Conservation (phyloP, 1,140 invertebrate species). For the Eupeodes corollae region DNA sequence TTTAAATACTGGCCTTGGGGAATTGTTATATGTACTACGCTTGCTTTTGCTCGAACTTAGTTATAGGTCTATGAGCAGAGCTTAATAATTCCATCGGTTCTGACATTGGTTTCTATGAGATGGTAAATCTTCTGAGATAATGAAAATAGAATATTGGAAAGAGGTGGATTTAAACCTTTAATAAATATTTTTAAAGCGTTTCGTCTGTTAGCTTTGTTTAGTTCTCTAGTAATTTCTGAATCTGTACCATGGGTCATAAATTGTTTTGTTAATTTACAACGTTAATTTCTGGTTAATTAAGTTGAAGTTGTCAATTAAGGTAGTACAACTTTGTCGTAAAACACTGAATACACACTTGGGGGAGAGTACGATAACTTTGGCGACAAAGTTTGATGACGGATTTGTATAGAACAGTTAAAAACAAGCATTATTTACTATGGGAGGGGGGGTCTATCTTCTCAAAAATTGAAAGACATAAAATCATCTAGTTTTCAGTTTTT, state of each 20-base stretch:
- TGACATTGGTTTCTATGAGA: too few species aligned
- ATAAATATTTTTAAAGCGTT: constrained; percentile 1
- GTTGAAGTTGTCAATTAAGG: not conserved
- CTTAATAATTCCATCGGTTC: not conserved
- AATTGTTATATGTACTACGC: not conserved
- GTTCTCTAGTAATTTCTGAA: not conserved
- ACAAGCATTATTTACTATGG: not conserved
- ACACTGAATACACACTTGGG: too few species aligned
- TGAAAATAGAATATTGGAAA: not conserved
- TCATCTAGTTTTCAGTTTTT: too few species aligned
- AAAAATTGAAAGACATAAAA: too few species aligned
- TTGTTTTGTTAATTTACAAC: too few species aligned
- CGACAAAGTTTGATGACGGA: too few species aligned
- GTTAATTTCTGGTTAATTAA: not conserved
- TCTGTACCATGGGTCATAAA: constrained; percentile 2
- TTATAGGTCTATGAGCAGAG: too few species aligned
- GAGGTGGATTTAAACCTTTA: too few species aligned
- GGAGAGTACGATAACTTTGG: too few species aligned
- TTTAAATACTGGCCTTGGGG: not conserved
- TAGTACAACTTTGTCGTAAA: not conserved
- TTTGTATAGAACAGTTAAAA: too few species aligned
- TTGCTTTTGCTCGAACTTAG: not conserved
- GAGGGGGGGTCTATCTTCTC: not conserved
- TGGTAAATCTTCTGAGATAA: not conserved
- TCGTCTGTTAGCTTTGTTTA: not conserved